These are phyloP conservation scores for Petrocephalus microphthalmus DNA, from an alignment of 2,113 vertebrate species.

Conservation along the genomic window DNA sequence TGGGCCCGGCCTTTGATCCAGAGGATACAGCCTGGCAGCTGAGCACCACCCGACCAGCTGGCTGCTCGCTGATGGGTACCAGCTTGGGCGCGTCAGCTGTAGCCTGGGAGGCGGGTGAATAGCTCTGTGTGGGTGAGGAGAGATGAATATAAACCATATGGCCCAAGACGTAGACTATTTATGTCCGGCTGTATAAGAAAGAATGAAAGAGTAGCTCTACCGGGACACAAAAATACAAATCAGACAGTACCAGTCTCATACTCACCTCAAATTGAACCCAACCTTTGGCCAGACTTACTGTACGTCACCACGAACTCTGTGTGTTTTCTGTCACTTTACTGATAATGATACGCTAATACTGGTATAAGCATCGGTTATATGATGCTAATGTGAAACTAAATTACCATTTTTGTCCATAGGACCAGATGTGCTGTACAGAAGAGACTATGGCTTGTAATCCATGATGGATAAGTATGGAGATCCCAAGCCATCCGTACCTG, in stretches of 20 bases:
- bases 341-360: background rate
- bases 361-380: background rate
- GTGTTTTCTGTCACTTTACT: background rate
- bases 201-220: background rate
- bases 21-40: slow-evolving; percentile 48
- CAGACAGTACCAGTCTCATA: slow-evolving; percentile 9
- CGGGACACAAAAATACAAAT: slow-evolving; percentile 18
- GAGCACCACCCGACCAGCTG: slow-evolving; percentile 47
- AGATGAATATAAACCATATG: slow-evolving; percentile 11
- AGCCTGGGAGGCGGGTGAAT: slow-evolving; percentile 55
- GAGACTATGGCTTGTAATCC: background rate
- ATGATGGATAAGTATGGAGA: background rate
- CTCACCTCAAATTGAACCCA: background rate
- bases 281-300: background rate
- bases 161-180: background rate
- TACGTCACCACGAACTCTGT: background rate
- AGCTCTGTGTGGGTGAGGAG: slow-evolving; percentile 53
- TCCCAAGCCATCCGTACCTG: slow-evolving; percentile 48
- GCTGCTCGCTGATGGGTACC: slow-evolving; percentile 48
- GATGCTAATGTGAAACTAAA: background rate
- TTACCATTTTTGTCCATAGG: background rate
- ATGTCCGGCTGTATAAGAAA: background rate
- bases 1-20: slow-evolving; percentile 70
- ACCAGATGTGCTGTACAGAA: background rate
- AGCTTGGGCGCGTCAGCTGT: slow-evolving; percentile 76